Percentiles rank a stretch among this genome's conserved stretches.
Conservation (phyloP, 2,113 vertebrate species). For the Ciconia boyciana region DNA sequence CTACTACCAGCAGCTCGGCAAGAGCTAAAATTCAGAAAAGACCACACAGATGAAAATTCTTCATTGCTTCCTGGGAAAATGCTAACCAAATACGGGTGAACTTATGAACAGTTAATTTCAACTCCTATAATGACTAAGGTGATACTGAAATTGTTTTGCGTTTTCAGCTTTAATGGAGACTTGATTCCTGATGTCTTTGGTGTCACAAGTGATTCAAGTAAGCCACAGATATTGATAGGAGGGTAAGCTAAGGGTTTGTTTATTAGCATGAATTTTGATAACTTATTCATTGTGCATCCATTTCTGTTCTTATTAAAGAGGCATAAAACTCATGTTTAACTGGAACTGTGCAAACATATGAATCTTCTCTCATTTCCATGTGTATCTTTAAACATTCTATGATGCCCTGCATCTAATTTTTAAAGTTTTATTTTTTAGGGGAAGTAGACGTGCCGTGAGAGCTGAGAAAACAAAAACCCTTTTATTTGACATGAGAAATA, state of each 20-base stretch:
- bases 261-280: not conserved
- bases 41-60: not conserved
- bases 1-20: not conserved
- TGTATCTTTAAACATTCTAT: not conserved
- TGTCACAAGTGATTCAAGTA: slow-evolving; percentile 43
- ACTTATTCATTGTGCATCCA: not conserved
- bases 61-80: not conserved
- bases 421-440: not conserved
- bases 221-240: slow-evolving; percentile 78
- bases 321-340: not conserved
- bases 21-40: not conserved
- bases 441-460: not conserved
- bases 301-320: not conserved
- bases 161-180: slow-evolving; percentile 91
- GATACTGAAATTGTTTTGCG: not conserved
- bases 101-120: not conserved
- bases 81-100: not conserved
- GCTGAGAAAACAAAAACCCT: not conserved
- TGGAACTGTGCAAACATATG: not conserved
- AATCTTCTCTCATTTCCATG: not conserved
- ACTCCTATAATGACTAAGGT: not conserved
- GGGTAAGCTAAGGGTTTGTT: slow-evolving; percentile 67
- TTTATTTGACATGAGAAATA: not conserved
- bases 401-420: not conserved
- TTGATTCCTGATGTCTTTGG: slow-evolving; percentile 96